Evolutionary conservation across 64 coral and sea anemone genomes (phyloP), one percentile per base, ranked within the genome.

Genomic region (Astreopora myriophthalma): DNA sequence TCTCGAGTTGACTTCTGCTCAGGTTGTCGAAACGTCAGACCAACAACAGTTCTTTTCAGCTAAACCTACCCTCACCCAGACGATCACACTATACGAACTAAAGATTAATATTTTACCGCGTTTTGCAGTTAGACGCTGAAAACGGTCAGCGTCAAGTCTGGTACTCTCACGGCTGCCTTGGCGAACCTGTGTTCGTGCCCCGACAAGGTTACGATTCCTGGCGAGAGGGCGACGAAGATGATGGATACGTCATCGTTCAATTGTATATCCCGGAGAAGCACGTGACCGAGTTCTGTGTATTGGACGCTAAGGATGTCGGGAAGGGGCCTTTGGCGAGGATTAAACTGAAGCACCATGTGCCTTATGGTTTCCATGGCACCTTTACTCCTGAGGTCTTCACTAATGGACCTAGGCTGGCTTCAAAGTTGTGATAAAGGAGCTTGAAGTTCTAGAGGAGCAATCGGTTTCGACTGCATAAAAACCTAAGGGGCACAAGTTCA

Each of bases 211-310:
- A 97, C 87, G 92, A 87, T 51, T 97, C 95, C 0, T 76, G 66
- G 63, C 89, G 19, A 69, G 89, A 58, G 80, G 91, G 95, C 8
- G 91, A 97, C 49, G 95, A 97, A 79, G 95, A 97, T 61, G 91
- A 97, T 78, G 95, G 95, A 2, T 97, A 97, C 49, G 87, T 97
- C 74, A 97, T 97, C 38, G 95, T 94, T 31, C 95, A 97, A 69
- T 69, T 97, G 60, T 97, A 97, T 13, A 84, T 97, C 16, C 95
- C 95, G 0, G 87, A 97, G 40, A 93, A 74, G 27, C 86, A 97
- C 48, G 73, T 97, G 29, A 94, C 95, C 13, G 95, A 97, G 42
- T 97, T 97, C 33, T 97, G 95, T 31, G 86, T 97, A 10, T 38
- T 97, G 16, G 87, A 97, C 69, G 95, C 95, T 24, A 97, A 97